Conservation (phyloP, 2,113 vertebrate species). For the Melanerpes aurifrons region DNA sequence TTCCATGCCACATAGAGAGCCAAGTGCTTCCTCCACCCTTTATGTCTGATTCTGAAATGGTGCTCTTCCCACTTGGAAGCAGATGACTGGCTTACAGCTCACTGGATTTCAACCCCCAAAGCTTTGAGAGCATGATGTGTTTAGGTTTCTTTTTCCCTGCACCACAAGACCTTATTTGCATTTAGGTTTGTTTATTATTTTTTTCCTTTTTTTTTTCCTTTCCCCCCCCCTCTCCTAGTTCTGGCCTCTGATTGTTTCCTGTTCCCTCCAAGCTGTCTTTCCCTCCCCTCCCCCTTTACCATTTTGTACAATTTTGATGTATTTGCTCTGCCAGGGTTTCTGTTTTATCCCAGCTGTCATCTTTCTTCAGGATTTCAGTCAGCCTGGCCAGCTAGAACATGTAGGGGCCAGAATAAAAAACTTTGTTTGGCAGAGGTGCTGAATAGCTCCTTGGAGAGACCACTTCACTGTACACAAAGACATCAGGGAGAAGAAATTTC, state of each 20-base stretch:
- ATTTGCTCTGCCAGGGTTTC: not conserved
- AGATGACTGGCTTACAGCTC: not conserved
- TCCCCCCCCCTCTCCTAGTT: not conserved
- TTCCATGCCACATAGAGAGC: not conserved
- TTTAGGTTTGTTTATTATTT: not conserved
- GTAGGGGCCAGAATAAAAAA: not conserved
- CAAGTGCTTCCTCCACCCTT: not conserved
- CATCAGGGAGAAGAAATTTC: not conserved
- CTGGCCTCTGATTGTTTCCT: not conserved
- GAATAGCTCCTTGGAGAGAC: not conserved
- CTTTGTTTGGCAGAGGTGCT: not conserved
- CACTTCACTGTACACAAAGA: not conserved
- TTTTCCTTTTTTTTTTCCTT: not conserved
- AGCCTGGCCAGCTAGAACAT: not conserved
- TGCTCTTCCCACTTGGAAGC: not conserved
- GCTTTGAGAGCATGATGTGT: accelerated
- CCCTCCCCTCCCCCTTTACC: not conserved
- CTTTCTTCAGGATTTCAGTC: not conserved
- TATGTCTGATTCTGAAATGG: not conserved
- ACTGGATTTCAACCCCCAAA: not conserved
- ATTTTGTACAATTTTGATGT: not conserved
- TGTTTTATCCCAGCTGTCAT: not conserved
- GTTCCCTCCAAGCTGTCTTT: too few species aligned
- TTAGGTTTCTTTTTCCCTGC: not conserved
- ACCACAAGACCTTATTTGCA: not conserved